Percentiles rank a stretch among this genome's conserved stretches.
Conservation (phyloP, 2,888 invertebrate genomes). For the Leucoptera coffeella region DNA sequence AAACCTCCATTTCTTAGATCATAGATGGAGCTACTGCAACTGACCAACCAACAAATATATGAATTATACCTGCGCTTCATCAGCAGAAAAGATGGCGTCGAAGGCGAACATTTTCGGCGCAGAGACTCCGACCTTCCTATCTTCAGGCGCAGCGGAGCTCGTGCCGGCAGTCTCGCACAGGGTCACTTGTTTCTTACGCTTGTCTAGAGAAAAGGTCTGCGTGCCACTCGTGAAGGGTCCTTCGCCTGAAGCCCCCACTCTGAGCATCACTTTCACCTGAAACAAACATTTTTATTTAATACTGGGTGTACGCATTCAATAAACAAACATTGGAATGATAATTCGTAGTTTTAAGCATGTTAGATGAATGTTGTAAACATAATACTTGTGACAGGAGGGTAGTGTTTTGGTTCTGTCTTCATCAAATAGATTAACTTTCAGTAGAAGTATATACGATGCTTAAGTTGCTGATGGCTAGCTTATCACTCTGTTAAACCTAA, state of each 20-base stretch:
- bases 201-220: constrained; percentile 79
- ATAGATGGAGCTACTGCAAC: too few species aligned
- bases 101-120: constrained; percentile 98
- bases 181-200: constrained; percentile 86
- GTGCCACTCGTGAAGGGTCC: constrained; percentile 52
- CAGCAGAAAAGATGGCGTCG: constrained; percentile 89
- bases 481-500: too few species aligned
- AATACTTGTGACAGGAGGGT: too few species aligned
- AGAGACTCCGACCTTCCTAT: constrained; percentile 81
- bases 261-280: constrained; percentile 91
- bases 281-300: constrained; percentile 10
- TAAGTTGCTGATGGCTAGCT: too few species aligned
- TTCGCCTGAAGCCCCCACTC: constrained; percentile 64
- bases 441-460: too few species aligned
- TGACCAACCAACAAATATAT: not conserved
- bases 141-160: constrained; percentile 61
- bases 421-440: too few species aligned
- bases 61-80: constrained; percentile 76
- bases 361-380: too few species aligned
- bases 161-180: constrained; percentile 71
- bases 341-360: too few species aligned
- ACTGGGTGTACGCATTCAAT: too few species aligned
- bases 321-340: too few species aligned
- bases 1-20: too few species aligned
- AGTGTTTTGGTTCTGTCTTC: too few species aligned